Evolutionary conservation across 2,888 invertebrate species (phyloP).

Genomic region (Phlogophora meticulosa): DNA sequence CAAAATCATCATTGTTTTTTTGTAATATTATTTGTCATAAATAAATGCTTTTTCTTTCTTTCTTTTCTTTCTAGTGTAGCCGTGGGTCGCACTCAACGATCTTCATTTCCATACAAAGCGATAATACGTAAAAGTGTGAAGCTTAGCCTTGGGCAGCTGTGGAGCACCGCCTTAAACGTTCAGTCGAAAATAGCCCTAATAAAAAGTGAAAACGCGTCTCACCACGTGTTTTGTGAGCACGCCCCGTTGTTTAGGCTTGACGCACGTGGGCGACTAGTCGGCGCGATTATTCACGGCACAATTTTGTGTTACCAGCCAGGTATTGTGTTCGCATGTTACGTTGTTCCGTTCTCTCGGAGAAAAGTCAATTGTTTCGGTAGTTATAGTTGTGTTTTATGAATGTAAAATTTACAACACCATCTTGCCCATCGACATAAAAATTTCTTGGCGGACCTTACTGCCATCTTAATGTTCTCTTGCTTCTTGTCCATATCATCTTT

Average conservation of each 20-base stretch:
- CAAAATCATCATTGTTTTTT: too few relatives aligned
- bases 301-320: constrained; percentile 38
- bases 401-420: too few relatives aligned
- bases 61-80: too few relatives aligned
- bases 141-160: not conserved
- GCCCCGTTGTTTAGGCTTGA: constrained; percentile 54
- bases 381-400: too few relatives aligned
- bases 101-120: not conserved
- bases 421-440: too few relatives aligned
- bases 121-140: not conserved
- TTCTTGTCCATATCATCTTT: too few relatives aligned
- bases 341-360: constrained; percentile 3
- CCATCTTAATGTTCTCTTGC: too few relatives aligned
- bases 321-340: constrained; percentile 12
- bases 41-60: too few relatives aligned
- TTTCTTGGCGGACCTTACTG: too few relatives aligned
- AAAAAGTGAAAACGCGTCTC: constrained; percentile 64
- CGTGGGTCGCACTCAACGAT: not conserved
- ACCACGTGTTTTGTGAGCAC: constrained; percentile 51
- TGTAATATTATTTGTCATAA: too few relatives aligned
- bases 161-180: constrained; percentile 36
- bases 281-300: constrained; percentile 54
- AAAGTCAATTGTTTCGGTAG: not conserved
- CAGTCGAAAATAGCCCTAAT: constrained; percentile 65
- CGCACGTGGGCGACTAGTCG: constrained; percentile 52